These are phyloP conservation scores for Encarsia formosa DNA, from an alignment of 2,888 invertebrate species.

Conservation along the genomic window DNA sequence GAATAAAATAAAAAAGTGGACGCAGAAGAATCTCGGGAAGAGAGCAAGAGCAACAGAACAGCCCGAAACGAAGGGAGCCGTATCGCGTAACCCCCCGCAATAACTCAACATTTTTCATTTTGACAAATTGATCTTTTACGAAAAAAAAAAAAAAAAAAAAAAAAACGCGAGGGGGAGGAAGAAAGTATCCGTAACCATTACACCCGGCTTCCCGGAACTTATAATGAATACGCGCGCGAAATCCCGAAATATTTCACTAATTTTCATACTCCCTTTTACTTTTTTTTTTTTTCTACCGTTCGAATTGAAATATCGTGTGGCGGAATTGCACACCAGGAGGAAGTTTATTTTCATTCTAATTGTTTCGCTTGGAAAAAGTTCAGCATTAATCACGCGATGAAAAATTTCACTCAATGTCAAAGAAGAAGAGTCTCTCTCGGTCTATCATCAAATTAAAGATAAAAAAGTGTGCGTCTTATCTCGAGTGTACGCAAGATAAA, in stretches of 20 bases:
- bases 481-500: not conserved
- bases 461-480: too few relatives aligned
- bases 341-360: too few relatives aligned
- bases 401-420: too few relatives aligned
- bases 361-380: too few relatives aligned
- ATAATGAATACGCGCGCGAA: slow-evolving; percentile 8
- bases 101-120: slow-evolving; percentile 26
- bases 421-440: too few relatives aligned
- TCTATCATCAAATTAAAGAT: too few relatives aligned
- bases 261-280: too few relatives aligned
- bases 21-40: too few relatives aligned
- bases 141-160: slow-evolving; percentile 10
- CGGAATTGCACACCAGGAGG: too few relatives aligned
- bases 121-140: slow-evolving; percentile 23
- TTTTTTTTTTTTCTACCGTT: too few relatives aligned
- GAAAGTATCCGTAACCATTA: not conserved
- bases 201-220: slow-evolving; percentile 15
- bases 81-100: slow-evolving; percentile 13
- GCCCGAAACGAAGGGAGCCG: slow-evolving; percentile 8
- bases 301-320: too few relatives aligned
- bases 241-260: slow-evolving; percentile 10
- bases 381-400: too few relatives aligned
- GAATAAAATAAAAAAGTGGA: not conserved
- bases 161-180: not conserved
- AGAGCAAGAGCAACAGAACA: slow-evolving; percentile 3